Evolutionary conservation across 2,888 invertebrate species (phyloP).

Genomic region (Allygus modestus): DNA sequence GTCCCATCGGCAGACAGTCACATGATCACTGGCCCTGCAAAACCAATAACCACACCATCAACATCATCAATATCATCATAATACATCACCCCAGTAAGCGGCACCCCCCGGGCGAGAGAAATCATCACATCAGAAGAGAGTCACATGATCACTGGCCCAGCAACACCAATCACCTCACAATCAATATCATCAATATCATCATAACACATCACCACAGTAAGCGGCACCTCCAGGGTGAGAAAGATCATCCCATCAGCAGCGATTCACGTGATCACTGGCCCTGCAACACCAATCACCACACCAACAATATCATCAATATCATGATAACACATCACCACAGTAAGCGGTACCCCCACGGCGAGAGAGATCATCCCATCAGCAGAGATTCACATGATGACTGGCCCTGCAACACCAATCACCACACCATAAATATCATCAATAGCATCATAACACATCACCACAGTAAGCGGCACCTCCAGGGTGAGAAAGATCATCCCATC

Average conservation of each 20-base stretch:
- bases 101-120: slow-evolving; percentile 77
- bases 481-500: slow-evolving; percentile 29
- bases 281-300: neutral
- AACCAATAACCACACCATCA: slow-evolving; percentile 77
- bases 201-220: slow-evolving; percentile 82
- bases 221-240: too few species aligned
- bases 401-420: neutral
- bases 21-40: slow-evolving; percentile 42
- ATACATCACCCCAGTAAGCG: slow-evolving; percentile 84
- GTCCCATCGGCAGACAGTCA: slow-evolving; percentile 30
- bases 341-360: too few species aligned
- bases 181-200: slow-evolving; percentile 86
- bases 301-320: neutral
- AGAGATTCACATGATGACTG: slow-evolving; percentile 15
- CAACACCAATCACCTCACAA: neutral
- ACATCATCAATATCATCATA: slow-evolving; percentile 76
- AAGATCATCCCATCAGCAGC: slow-evolving; percentile 52
- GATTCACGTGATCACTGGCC: slow-evolving; percentile 4
- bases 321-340: too few species aligned
- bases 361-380: slow-evolving; percentile 53
- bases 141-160: slow-evolving; percentile 11
- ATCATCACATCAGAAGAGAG: slow-evolving; percentile 41
- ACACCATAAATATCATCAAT: neutral
- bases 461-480: slow-evolving; percentile 80
- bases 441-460: slow-evolving; percentile 74